Percentiles rank a stretch among this genome's conserved stretches.
These are phyloP conservation scores for Coecobrya sp. DNA, from an alignment of 2,888 invertebrate species.

Conservation along the genomic window DNA sequence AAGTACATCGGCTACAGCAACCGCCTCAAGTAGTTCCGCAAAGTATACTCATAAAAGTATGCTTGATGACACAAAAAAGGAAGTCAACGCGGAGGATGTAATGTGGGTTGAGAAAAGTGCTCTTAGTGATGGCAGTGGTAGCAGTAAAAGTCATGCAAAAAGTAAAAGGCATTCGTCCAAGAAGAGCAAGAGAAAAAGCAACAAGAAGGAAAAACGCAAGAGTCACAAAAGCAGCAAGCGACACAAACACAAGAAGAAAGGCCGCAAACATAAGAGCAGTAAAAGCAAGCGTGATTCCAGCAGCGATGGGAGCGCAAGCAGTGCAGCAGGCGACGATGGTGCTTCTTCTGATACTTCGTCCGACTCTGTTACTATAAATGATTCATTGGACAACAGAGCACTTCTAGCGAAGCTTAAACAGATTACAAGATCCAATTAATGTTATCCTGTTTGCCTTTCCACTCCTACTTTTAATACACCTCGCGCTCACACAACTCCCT, in stretches of 20 bases:
- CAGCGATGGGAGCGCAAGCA: slow-evolving; percentile 61
- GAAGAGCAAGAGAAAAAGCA: slow-evolving; percentile 78
- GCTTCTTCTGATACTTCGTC: slow-evolving; percentile 68
- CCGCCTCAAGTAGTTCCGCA: slow-evolving; percentile 40
- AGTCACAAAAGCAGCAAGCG: slow-evolving; percentile 56
- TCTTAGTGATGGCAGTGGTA: slow-evolving; percentile 29
- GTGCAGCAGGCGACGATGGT: slow-evolving; percentile 34
- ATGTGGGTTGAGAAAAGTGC: slow-evolving; percentile 84
- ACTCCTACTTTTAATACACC: neutral
- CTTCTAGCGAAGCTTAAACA: slow-evolving; percentile 83
- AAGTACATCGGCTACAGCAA: neutral
- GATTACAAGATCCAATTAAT: slow-evolving; percentile 81
- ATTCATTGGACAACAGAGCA: slow-evolving; percentile 83
- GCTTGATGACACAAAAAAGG: slow-evolving; percentile 60
- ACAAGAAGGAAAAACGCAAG: slow-evolving; percentile 77
- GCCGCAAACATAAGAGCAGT: slow-evolving; percentile 67
- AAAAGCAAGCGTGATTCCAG: slow-evolving; percentile 71
- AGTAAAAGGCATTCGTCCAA: slow-evolving; percentile 30
- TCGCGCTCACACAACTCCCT: neutral
- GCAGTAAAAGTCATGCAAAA: slow-evolving; percentile 24
- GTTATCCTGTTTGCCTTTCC: slow-evolving; percentile 30
- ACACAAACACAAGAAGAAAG: slow-evolving; percentile 72
- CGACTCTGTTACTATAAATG: slow-evolving; percentile 81
- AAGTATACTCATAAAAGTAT: slow-evolving; percentile 36
- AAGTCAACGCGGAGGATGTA: slow-evolving; percentile 71